phyloP scores from a whole-genome alignment of 2,888 invertebrate genomes.

The Phalera bucephala region DNA sequence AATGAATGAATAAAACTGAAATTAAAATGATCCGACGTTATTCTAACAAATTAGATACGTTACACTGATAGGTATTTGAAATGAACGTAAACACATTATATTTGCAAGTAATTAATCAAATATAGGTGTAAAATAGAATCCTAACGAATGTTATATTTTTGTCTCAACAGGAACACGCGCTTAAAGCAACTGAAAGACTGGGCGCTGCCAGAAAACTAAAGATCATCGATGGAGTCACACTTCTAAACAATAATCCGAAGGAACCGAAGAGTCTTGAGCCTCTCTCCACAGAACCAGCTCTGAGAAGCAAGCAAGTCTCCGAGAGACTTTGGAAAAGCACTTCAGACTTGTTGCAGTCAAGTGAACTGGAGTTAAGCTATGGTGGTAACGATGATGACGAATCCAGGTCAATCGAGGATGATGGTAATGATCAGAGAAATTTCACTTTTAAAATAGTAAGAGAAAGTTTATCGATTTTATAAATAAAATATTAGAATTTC shows the following conservation, averaged over 20 bases:
- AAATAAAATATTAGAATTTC: conserved; percentile 4
- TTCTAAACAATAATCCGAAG: conserved; percentile 60
- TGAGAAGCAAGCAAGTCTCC: conserved; percentile 56
- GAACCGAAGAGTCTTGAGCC: conserved; percentile 60
- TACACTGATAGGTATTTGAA: neutral
- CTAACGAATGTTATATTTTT: conserved; percentile 4
- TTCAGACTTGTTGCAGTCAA: conserved; percentile 54
- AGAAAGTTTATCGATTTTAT: neutral
- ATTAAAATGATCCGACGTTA: too few relatives aligned
- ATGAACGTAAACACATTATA: neutral
- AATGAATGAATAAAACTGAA: too few relatives aligned
- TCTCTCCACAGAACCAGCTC: conserved; percentile 54
- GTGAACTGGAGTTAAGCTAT: conserved; percentile 66
- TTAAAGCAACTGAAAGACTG: conserved; percentile 63
- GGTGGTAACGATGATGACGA: conserved; percentile 51
- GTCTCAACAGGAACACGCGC: conserved; percentile 63
- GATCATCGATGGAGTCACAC: conserved; percentile 60
- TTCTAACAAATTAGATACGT: too few relatives aligned
- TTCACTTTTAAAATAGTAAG: neutral
- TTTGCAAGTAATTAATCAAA: neutral
- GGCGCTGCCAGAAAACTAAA: conserved; percentile 57
- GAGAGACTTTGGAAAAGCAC: conserved; percentile 64
- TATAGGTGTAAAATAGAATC: too few relatives aligned
- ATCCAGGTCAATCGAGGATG: conserved; percentile 56
- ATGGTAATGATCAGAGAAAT: conserved; percentile 43